These are phyloP conservation scores for Rhopalosiphum maidis DNA, from an alignment of 1,140 invertebrate genomes.

Conservation along the genomic window DNA sequence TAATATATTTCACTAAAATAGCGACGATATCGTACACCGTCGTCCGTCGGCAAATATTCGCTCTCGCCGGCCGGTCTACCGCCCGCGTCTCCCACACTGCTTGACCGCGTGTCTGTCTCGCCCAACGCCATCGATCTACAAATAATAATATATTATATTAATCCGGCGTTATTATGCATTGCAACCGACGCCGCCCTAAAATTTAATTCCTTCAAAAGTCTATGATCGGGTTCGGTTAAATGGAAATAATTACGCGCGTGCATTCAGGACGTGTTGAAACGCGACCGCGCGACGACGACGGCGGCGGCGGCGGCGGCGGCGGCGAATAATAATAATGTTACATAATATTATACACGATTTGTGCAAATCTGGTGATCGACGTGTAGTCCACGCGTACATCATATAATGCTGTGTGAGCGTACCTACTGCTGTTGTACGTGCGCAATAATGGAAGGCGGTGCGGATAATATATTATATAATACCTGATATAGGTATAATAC, in stretches of 20 bases:
- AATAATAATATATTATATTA: not conserved
- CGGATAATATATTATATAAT: not conserved
- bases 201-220: not conserved
- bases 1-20: not conserved
- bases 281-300: not conserved
- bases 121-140: not conserved
- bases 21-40: not conserved
- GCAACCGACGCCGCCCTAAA: not conserved
- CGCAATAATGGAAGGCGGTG: not conserved
- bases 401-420: not conserved
- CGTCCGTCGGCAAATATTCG: not conserved
- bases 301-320: no score
- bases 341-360: not conserved
- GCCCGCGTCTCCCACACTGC: no score
- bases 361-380: not conserved
- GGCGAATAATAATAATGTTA: not conserved
- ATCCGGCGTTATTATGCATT: not conserved
- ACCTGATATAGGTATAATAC: not conserved
- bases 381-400: not conserved
- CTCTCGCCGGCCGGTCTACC: not conserved
- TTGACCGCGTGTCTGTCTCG: not conserved
- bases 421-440: not conserved
- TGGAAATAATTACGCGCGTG: not conserved
- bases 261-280: not conserved
- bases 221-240: not conserved